Conservation (phyloP, 2,113 vertebrate species). For the Nyctibius bracteatus region DNA sequence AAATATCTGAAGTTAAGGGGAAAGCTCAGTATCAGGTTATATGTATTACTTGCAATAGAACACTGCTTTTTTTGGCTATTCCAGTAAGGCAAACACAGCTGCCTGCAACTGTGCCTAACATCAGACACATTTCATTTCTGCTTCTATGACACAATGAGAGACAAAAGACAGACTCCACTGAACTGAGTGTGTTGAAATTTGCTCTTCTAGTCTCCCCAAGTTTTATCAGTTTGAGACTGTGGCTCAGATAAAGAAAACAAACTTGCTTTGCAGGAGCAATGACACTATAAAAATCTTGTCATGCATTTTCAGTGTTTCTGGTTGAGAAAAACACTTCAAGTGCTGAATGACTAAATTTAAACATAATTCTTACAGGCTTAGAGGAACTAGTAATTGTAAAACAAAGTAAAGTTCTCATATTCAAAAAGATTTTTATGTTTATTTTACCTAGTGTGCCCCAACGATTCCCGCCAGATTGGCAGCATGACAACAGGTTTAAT, state of each 20-base stretch:
- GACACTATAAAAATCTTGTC: background rate
- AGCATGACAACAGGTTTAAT: constrained; percentile 98
- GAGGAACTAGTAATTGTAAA: background rate
- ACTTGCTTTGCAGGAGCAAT: background rate
- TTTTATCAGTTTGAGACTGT: background rate
- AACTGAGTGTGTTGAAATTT: background rate
- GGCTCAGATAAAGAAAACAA: background rate
- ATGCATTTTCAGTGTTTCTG: background rate
- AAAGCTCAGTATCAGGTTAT: background rate
- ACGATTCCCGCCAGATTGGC: constrained; percentile 92
- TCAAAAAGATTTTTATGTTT: background rate
- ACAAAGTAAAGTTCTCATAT: background rate
- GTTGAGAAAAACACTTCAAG: background rate
- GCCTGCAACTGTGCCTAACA: background rate
- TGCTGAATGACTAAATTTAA: background rate
- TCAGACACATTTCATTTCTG: background rate
- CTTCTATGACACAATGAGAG: background rate
- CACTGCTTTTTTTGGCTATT: background rate
- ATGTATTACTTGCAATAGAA: background rate
- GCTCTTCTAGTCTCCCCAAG: background rate
- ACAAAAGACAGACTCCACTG: background rate
- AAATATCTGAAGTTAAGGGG: background rate
- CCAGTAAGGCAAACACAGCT: background rate
- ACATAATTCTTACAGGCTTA: background rate
- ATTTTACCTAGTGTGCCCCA: constrained; percentile 93